Conservation (phyloP, 2,797 vertebrate genomes). For the Tamandua tetradactyla region DNA sequence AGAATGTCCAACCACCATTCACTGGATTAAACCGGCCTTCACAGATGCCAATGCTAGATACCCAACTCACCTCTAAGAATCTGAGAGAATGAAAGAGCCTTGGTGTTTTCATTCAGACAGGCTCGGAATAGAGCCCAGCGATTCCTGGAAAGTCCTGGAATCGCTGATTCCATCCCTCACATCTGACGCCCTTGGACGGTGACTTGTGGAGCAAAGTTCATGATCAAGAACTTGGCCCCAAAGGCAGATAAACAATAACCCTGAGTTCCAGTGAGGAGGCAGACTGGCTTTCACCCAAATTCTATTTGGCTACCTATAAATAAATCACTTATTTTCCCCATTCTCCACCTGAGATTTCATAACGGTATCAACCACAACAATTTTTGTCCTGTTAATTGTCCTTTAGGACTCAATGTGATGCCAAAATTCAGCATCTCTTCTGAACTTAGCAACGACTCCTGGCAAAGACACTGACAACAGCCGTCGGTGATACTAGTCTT, state of each 20-base stretch:
- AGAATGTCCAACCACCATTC: not conserved
- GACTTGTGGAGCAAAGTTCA: not conserved
- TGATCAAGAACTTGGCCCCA: not conserved
- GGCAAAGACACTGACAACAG: not conserved
- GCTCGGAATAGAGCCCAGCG: not conserved
- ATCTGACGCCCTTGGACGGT: no score
- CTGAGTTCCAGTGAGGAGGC: not conserved
- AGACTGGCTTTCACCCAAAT: not conserved
- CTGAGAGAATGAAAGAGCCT: not conserved
- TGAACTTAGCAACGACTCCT: not conserved
- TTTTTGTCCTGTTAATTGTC: not conserved
- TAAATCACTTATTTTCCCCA: not conserved
- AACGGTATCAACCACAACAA: not conserved
- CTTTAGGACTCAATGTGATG: not conserved
- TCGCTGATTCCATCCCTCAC: not conserved
- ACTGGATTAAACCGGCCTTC: not conserved
- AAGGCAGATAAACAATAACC: not conserved
- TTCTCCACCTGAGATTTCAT: not conserved
- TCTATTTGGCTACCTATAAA: not conserved
- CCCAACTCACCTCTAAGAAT: not conserved
- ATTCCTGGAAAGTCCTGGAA: not conserved
- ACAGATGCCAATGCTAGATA: not conserved
- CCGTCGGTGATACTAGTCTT: fast-evolving
- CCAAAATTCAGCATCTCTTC: not conserved
- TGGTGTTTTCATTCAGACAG: not conserved